Evolutionary conservation across 2,113 vertebrate species (phyloP).

Genomic region (Campylorhamphus procurvoides): DNA sequence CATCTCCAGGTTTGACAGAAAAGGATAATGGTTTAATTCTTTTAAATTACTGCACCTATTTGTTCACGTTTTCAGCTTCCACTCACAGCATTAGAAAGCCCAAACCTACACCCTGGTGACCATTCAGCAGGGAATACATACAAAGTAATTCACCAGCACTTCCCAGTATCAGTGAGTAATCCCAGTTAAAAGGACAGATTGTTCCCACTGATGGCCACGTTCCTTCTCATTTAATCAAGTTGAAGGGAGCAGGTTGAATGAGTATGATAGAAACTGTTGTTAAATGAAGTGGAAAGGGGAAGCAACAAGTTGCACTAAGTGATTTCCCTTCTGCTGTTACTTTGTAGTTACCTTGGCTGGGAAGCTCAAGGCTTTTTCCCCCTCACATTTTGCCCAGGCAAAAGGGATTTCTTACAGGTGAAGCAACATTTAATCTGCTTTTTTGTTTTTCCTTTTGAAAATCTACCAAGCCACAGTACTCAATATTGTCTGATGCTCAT

Average conservation of each 20-base stretch:
- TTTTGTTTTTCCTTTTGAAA: background rate
- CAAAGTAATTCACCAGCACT: background rate
- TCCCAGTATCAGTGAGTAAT: background rate
- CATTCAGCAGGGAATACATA: background rate
- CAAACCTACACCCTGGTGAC: background rate
- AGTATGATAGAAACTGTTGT: background rate
- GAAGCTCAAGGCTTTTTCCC: background rate
- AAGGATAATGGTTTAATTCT: background rate
- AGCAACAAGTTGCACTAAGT: background rate
- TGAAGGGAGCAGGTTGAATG: background rate
- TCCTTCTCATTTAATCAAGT: background rate
- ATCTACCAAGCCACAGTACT: background rate
- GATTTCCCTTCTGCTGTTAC: background rate
- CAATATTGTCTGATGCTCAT: background rate
- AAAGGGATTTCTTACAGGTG: background rate
- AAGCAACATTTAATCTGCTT: background rate
- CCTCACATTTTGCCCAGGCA: background rate
- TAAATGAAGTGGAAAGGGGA: background rate
- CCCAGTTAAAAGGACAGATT: background rate
- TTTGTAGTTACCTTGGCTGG: background rate
- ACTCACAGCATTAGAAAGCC: background rate
- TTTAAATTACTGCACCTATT: background rate
- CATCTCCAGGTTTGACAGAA: background rate
- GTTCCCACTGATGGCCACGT: background rate
- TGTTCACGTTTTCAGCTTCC: background rate